These are phyloP conservation scores for Prolemur simus DNA, from an alignment of 2,113 vertebrate genomes.

Conservation along the genomic window DNA sequence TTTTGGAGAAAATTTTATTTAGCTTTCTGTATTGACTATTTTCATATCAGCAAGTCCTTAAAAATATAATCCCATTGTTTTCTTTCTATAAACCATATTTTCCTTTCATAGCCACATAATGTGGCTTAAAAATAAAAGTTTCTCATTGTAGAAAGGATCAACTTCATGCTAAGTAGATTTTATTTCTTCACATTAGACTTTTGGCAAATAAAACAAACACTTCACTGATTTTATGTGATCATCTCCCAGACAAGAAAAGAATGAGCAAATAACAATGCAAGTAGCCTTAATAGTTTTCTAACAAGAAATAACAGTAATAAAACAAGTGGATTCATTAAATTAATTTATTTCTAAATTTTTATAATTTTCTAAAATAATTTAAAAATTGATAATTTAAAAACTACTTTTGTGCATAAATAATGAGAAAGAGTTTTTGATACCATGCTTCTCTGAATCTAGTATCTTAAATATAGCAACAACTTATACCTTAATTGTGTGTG, in stretches of 20 bases:
- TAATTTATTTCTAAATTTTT: constrained; percentile 54
- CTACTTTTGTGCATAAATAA: neutral
- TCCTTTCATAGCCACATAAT: constrained; percentile 55
- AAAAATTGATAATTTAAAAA: constrained; percentile 54
- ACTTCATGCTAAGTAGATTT: constrained; percentile 83
- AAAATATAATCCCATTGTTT: neutral
- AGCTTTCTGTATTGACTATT: neutral
- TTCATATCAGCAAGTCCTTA: constrained; percentile 47
- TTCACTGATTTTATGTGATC: constrained; percentile 83
- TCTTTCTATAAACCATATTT: constrained; percentile 51
- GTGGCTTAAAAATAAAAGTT: constrained; percentile 71
- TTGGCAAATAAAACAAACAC: constrained; percentile 82
- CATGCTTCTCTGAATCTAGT: neutral
- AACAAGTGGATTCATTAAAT: constrained; percentile 41
- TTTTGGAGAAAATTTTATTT: neutral
- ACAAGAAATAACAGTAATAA: constrained; percentile 74
- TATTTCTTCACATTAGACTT: constrained; percentile 82
- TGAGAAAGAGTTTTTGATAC: neutral
- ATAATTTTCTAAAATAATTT: constrained; percentile 61
- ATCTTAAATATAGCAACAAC: neutral
- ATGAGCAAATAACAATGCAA: constrained; percentile 77
- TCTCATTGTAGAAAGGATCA: constrained; percentile 61
- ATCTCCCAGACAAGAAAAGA: constrained; percentile 79
- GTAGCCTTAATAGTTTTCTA: constrained; percentile 75
- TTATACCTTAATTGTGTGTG: neutral